Percentiles rank a stretch among this genome's conserved stretches.
These are phyloP conservation scores for Seison nebaliae DNA, from an alignment of 1,140 invertebrate genomes.

Conservation along the genomic window DNA sequence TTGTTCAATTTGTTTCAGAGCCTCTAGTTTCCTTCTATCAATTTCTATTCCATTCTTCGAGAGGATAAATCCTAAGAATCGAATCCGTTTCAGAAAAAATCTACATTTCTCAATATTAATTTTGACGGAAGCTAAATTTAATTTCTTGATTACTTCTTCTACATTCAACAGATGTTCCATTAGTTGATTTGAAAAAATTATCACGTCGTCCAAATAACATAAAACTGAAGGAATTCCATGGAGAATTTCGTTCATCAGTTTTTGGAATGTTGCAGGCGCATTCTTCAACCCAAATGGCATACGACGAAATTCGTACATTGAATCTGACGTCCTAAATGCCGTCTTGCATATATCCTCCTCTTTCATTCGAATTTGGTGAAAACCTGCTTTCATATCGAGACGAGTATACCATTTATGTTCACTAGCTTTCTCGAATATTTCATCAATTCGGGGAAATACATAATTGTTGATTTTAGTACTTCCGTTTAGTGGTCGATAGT, in stretches of 20 bases:
- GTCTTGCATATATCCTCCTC: constrained; percentile 15
- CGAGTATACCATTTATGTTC: too few species aligned
- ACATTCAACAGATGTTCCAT: constrained; percentile 25
- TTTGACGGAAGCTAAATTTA: constrained; percentile 24
- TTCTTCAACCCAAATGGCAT: constrained; percentile 18
- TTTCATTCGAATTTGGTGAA: constrained; percentile 18
- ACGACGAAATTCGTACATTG: constrained; percentile 16
- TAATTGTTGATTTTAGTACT: too few species aligned
- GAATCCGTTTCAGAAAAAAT: constrained; percentile 16
- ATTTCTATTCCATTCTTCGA: constrained; percentile 13
- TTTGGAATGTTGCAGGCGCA: constrained; percentile 19
- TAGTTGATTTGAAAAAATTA: constrained; percentile 20
- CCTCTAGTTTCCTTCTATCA: constrained; percentile 14
- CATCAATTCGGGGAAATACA: too few species aligned
- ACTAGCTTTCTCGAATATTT: too few species aligned
- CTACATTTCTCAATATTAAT: constrained; percentile 24
- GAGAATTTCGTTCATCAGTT: constrained; percentile 18
- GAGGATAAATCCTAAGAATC: constrained; percentile 14
- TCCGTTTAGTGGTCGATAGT: too few species aligned
- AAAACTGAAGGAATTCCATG: constrained; percentile 16
- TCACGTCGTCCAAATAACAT: constrained; percentile 31
- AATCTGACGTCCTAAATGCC: constrained; percentile 18
- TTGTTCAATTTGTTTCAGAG: constrained; percentile 12
- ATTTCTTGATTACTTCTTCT: constrained; percentile 18
- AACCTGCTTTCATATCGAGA: constrained; percentile 20